Percentiles rank a stretch among this genome's conserved stretches.
phyloP scores from a whole-genome alignment of 2,888 invertebrate genomes.

The Tinea semifulvella region DNA sequence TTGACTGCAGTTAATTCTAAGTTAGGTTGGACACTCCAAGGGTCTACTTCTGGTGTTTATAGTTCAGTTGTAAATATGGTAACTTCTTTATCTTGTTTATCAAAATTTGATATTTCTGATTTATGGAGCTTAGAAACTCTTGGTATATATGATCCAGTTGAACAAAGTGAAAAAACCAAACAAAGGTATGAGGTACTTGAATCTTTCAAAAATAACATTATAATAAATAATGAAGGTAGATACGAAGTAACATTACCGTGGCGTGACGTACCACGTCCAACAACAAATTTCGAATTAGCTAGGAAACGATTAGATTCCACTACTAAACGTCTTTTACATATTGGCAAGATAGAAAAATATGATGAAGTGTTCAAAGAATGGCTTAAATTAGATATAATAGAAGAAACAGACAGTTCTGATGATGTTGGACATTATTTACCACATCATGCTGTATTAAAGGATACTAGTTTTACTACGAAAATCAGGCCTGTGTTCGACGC shows the following conservation, averaged over 20 bases:
- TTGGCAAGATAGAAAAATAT: conserved; percentile 3
- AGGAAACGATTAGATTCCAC: not conserved
- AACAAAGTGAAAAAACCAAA: not conserved
- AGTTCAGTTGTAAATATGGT: not conserved
- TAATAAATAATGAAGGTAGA: not conserved
- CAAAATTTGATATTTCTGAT: not conserved
- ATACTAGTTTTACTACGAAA: conserved; percentile 23
- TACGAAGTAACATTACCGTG: conserved; percentile 3
- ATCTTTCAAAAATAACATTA: conserved; percentile 1
- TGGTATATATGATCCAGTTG: conserved; percentile 5
- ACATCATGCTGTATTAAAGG: conserved; percentile 24
- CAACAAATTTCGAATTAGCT: not conserved
- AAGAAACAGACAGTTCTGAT: not conserved
- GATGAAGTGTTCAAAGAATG: not conserved
- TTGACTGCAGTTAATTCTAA: conserved; percentile 8
- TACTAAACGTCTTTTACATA: not conserved
- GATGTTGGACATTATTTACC: conserved; percentile 20
- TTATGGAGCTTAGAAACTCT: conserved; percentile 6
- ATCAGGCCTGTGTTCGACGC: conserved; percentile 27
- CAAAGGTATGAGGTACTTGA: not conserved
- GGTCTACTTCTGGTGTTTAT: not conserved
- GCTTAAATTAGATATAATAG: not conserved
- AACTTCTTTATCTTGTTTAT: not conserved
- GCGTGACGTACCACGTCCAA: not conserved
- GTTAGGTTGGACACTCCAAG: conserved; percentile 10